Percentiles rank a stretch among this genome's conserved stretches.
phyloP scores from a whole-genome alignment of 2,113 vertebrate species.

The Anhinga rufa region DNA sequence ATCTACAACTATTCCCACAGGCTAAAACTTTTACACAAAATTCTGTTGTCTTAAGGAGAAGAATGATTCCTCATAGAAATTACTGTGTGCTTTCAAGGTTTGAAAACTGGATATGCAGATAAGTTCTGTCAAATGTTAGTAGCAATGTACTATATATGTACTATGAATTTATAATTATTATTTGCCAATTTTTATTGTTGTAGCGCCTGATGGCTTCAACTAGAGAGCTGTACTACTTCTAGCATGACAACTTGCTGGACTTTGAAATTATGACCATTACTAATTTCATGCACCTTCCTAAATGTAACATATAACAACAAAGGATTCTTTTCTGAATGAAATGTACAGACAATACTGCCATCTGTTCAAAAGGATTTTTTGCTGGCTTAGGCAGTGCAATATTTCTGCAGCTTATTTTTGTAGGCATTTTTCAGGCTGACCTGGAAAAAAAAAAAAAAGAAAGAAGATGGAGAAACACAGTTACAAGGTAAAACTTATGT shows the following conservation, averaged over 20 bases:
- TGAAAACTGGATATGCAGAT: neutral
- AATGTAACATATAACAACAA: neutral
- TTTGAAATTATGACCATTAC: neutral
- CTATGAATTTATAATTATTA: neutral
- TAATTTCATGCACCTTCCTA: neutral
- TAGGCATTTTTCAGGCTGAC: neutral
- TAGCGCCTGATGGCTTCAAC: neutral
- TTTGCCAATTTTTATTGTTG: neutral
- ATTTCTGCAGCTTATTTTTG: neutral
- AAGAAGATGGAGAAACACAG: neutral
- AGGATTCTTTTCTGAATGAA: neutral
- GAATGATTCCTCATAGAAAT: neutral
- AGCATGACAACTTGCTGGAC: neutral
- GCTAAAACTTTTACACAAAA: neutral
- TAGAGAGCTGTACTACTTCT: neutral
- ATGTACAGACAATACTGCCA: neutral
- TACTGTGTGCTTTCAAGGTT: neutral
- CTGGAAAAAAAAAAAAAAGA: accelerated
- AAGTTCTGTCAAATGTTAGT: neutral
- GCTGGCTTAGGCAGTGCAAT: neutral
- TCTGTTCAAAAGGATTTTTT: neutral
- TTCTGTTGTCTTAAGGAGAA: neutral
- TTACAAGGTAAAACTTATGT: neutral
- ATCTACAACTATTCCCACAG: neutral
- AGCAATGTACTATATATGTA: neutral